Percentiles rank a stretch among this genome's conserved stretches.
These are phyloP conservation scores for Drosophila santomea DNA, from an alignment of 1,140 invertebrate species.

Conservation along the genomic window DNA sequence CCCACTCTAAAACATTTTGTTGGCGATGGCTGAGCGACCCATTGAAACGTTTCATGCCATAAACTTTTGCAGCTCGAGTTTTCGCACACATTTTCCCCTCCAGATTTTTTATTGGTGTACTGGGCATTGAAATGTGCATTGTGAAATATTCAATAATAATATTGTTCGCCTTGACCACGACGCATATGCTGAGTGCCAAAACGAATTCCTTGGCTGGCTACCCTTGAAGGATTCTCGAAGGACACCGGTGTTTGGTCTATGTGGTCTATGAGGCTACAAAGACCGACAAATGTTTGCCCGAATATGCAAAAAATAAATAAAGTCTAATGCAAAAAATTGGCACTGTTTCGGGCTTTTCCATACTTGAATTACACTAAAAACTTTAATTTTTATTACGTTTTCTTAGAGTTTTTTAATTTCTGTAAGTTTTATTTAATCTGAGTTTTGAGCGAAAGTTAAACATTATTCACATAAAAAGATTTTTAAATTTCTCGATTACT, in stretches of 20 bases:
- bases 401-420: too few relatives aligned
- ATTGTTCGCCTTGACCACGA: constrained; percentile 51
- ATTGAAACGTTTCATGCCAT: constrained; percentile 36
- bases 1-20: constrained; percentile 40
- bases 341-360: not conserved
- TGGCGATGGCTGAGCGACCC: constrained; percentile 34
- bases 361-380: not conserved
- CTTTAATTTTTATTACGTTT: constrained; percentile 1
- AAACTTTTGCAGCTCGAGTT: constrained; percentile 31
- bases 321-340: not conserved
- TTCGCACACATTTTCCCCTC: constrained; percentile 24
- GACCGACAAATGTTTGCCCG: not conserved
- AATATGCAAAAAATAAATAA: not conserved
- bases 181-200: constrained; percentile 47
- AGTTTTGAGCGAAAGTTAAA: too few relatives aligned
- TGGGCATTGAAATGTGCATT: constrained; percentile 16
- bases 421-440: too few relatives aligned
- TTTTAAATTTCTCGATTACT: not conserved
- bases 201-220: constrained; percentile 16
- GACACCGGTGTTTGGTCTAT: constrained; percentile 14
- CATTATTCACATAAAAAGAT: not conserved
- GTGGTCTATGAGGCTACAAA: not conserved
- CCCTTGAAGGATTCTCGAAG: constrained; percentile 27
- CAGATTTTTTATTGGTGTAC: constrained; percentile 2
- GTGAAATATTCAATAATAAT: constrained; percentile 60